Evolutionary conservation across 2,113 vertebrate genomes (phyloP).

Genomic region (Lagopus muta): DNA sequence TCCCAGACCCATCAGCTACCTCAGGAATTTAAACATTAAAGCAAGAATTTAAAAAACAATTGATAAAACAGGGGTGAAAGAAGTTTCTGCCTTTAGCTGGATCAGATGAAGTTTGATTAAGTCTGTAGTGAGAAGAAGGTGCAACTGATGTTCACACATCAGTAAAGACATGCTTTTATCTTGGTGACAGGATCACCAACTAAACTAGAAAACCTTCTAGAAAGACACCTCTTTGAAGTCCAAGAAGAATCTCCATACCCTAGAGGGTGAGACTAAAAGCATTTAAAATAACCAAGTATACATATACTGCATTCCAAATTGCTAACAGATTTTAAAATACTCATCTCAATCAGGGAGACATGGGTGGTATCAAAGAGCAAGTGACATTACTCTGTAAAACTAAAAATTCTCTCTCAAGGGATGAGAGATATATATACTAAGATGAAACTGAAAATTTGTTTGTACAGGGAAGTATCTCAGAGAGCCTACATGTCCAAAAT

Average conservation of each 20-base stretch:
- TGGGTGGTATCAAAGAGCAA: not conserved
- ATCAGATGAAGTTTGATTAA: not conserved
- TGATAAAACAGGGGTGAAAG: accelerated
- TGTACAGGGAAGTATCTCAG: not conserved
- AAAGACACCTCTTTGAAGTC: not conserved
- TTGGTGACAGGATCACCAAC: not conserved
- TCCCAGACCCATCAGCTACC: not conserved
- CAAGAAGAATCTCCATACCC: not conserved
- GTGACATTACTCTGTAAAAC: not conserved
- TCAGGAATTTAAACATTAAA: not conserved
- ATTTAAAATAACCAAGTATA: not conserved
- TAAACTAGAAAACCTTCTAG: not conserved
- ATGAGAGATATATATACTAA: not conserved
- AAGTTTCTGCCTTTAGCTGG: not conserved
- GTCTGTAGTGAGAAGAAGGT: not conserved
- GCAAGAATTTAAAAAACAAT: not conserved
- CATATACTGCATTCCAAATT: not conserved
- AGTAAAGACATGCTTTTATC: not conserved
- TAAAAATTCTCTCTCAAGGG: not conserved
- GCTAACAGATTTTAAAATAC: not conserved
- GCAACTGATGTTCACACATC: not conserved
- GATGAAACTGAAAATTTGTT: not conserved
- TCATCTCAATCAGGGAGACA: not conserved
- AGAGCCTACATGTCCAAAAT: not conserved
- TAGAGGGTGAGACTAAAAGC: not conserved